phyloP scores from a whole-genome alignment of 2,888 invertebrate species.

The Tillus elongatus region DNA sequence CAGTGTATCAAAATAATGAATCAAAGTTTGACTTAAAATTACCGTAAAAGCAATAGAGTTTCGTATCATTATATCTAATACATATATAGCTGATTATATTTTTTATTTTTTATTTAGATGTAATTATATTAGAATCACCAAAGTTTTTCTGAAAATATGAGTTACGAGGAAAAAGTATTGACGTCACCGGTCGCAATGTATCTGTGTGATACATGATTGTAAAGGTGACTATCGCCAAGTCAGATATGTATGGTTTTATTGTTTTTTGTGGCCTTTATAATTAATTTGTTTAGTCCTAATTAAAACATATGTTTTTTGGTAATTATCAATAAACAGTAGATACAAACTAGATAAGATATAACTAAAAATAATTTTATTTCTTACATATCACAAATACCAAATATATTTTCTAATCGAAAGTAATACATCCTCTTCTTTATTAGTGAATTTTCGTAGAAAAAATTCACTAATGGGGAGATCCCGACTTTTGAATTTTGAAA shows the following conservation, averaged over 20 bases:
- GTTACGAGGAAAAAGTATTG: not conserved
- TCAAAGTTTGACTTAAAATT: too few species aligned
- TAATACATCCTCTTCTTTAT: not conserved
- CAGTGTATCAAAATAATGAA: too few species aligned
- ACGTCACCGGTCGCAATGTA: conserved; percentile 5
- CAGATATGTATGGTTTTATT: not conserved
- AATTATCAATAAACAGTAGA: not conserved
- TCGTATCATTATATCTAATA: too few species aligned
- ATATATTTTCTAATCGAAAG: conserved; percentile 1
- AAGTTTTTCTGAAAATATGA: not conserved
- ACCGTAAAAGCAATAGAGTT: too few species aligned
- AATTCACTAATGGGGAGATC: too few species aligned
- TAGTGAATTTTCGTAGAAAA: too few species aligned
- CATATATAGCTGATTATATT: too few species aligned
- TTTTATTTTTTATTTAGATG: too few species aligned
- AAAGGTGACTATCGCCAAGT: not conserved
- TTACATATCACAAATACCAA: not conserved
- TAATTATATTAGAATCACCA: too few species aligned
- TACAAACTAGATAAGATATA: conserved; percentile 1
- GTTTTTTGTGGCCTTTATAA: not conserved
- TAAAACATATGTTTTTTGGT: not conserved
- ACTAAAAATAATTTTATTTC: not conserved
- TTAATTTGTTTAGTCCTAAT: too few species aligned
- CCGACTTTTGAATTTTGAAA: too few species aligned
- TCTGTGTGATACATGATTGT: too few species aligned